Evolutionary conservation across 2,888 invertebrate genomes (phyloP).

Genomic region (Papilio demoleus): DNA sequence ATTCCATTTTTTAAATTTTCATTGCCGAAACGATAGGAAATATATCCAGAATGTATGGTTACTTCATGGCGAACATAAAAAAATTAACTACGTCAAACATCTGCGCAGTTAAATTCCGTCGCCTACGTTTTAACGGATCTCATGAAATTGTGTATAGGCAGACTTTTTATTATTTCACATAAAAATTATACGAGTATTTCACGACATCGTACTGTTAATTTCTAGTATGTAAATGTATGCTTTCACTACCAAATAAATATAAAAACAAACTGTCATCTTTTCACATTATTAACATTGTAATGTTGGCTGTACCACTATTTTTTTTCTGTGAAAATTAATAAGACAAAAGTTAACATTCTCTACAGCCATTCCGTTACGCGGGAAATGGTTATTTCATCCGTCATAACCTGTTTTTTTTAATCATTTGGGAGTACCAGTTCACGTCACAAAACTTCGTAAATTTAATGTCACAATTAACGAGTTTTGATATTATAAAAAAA

Average conservation of each 20-base stretch:
- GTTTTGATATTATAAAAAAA: conserved; percentile 7
- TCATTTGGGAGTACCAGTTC: neutral
- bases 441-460: neutral
- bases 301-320: conserved; percentile 5
- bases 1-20: no score
- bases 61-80: conserved; percentile 22
- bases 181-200: conserved; percentile 12
- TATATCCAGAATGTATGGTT: neutral
- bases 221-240: neutral
- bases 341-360: conserved; percentile 8
- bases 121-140: conserved; percentile 18
- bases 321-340: conserved; percentile 10
- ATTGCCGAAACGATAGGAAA: no score
- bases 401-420: conserved; percentile 11
- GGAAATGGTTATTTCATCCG: conserved; percentile 17
- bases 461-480: conserved; percentile 13
- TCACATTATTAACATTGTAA: no score
- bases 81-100: conserved; percentile 19
- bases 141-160: conserved; percentile 15
- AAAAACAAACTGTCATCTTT: neutral
- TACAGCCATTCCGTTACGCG: conserved; percentile 14
- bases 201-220: neutral
- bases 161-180: conserved; percentile 30
- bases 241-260: neutral
- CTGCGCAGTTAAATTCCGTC: conserved; percentile 20